phyloP scores from a whole-genome alignment of 2,113 vertebrate genomes.

The Nestor notabilis region DNA sequence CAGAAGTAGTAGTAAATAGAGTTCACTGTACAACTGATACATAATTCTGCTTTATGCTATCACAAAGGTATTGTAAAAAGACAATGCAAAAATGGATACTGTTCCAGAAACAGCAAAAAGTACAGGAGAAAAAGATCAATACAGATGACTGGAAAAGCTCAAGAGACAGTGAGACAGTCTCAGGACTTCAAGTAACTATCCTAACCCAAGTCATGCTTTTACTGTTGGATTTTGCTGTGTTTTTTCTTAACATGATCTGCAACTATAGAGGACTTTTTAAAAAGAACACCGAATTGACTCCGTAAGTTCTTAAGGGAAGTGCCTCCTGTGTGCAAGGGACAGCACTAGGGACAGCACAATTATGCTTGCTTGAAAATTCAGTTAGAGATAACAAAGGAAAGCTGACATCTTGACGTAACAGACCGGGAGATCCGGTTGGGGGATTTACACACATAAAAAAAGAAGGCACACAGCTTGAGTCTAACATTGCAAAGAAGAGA shows the following conservation, averaged over 20 bases:
- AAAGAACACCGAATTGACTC: background rate
- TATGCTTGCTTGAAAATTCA: background rate
- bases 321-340: background rate
- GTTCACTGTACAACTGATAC: background rate
- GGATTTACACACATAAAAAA: background rate
- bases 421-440: background rate
- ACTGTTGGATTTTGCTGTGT: background rate
- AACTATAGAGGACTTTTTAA: background rate
- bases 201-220: background rate
- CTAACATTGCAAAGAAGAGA: background rate
- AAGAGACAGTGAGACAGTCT: background rate
- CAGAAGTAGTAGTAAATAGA: background rate
- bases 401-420: background rate
- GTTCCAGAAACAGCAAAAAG: background rate
- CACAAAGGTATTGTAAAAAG: background rate
- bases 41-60: background rate
- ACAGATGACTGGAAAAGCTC: background rate
- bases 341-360: background rate
- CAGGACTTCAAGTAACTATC: background rate
- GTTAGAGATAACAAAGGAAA: background rate
- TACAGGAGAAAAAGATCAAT: background rate
- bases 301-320: background rate
- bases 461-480: background rate
- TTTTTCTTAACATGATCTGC: background rate
- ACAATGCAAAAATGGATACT: background rate